These are phyloP conservation scores for Papilio machaon DNA, from an alignment of 1,140 invertebrate species.

Conservation along the genomic window DNA sequence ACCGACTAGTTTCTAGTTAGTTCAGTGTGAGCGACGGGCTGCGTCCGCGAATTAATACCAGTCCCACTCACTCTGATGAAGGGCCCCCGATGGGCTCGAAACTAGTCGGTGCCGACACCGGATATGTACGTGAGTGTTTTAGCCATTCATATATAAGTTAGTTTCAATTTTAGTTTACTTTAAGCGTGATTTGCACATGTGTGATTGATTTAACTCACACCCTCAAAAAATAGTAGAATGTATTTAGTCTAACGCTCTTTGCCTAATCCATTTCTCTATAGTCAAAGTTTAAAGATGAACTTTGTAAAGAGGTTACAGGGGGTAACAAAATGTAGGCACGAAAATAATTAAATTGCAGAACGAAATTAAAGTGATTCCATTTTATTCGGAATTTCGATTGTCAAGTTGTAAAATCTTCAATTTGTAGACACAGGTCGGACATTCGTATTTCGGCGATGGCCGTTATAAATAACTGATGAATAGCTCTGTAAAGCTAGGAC, in stretches of 20 bases:
- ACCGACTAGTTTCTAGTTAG: too few species aligned
- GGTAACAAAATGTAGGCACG: slow-evolving; percentile 36
- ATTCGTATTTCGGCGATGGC: slow-evolving; percentile 47
- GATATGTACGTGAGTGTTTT: too few species aligned
- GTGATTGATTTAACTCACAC: too few species aligned
- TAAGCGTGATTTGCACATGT: too few species aligned
- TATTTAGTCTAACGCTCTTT: neutral
- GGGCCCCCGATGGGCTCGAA: too few species aligned
- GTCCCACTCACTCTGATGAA: too few species aligned
- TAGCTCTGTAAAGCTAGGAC: neutral
- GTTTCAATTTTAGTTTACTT: too few species aligned
- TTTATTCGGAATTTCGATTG: slow-evolving; percentile 48
- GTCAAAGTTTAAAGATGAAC: neutral
- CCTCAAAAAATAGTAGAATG: neutral
- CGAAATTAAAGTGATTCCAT: slow-evolving; percentile 44
- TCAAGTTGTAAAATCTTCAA: slow-evolving; percentile 41
- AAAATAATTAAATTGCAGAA: slow-evolving; percentile 48
- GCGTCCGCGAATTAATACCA: too few species aligned
- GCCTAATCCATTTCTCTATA: neutral
- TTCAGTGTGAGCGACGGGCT: too few species aligned
- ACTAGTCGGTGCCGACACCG: too few species aligned
- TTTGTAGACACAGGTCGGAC: slow-evolving; percentile 34
- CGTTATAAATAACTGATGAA: slow-evolving; percentile 38
- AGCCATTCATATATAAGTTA: too few species aligned
- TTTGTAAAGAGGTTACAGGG: slow-evolving; percentile 4